Base-by-base conservation (phyloP, 2,113 vertebrate genomes). In the Barbus barbus region DNA sequence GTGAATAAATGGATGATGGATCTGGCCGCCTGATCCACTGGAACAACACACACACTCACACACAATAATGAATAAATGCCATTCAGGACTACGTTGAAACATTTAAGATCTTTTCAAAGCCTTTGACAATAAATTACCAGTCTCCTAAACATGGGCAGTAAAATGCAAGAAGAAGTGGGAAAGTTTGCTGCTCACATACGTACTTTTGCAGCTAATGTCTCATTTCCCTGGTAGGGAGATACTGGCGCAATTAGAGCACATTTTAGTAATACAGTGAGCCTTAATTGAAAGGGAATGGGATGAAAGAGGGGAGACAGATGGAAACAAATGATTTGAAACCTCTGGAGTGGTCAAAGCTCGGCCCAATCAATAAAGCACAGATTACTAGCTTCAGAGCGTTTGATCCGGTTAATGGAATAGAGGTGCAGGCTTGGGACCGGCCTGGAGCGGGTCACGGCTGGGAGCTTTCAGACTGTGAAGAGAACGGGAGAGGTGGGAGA, bases 211-310 rank as follows among this genome's bases (percentile, higher is more conserved):
- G 20, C 74, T 69, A 46, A 28, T 80, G 72, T 36, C 86, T 87
- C 83, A 33, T 80, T 91, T 90, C 84, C 79, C 60, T 33, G 26
- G 89, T 83, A 83, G 73, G 38, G 67, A 73, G 60, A 77, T 31
- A 80, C 86, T 84, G 87, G 41, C 87, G 91, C 90, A 93, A 93
- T 94, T 92, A 93, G 91, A 85, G 87, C 91, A 90, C 78, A 83
- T 84, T 81, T 89, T 86, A 86, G 83, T 90, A 91, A 92, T 92
- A 89, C 41, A 90, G 86, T 72, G 84, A 83, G 86, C 73, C 83
- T 90, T 93, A 91, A 94, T 92, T 93, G 89, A 93, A 93, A 83
- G 80, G 87, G 88, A 93, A 93, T 92, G 89, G 89, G 91, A 87
- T 84, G 85, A 84, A 85, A 90, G 73, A 63, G 81, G 53, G 84